Base-by-base conservation (phyloP, 2,113 vertebrate genomes). In the Mesoclemmys tuberculata region DNA sequence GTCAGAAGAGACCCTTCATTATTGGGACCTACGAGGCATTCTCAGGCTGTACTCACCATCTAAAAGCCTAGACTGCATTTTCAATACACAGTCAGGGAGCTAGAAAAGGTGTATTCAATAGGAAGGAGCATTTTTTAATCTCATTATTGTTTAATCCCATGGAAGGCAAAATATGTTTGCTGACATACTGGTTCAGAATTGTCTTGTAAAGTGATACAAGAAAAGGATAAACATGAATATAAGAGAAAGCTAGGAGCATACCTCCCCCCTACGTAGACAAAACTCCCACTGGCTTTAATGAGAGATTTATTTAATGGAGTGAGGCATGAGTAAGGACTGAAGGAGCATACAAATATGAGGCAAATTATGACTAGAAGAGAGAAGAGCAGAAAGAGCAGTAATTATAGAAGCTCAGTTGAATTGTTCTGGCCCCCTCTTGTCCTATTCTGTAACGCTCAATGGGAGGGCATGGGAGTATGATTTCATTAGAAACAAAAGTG, bases 311-410 rank as follows among this genome's bases (percentile, higher is more conserved):
- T 27, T 77, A 41, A 77, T 13, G 44, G 26, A 77, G 24, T 18
- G 10, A 27, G 74, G 44, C 13, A 46, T 16, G 12, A 46, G 52
- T 41, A 49, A 61, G 41, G 51, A 56, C 24, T 49, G 41, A 56
- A 29, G 27, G 21, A 44, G 38, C 56, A 77, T 0, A 0, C 44
- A 46, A 2, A 8, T 51, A n/a, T 13, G 7, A 21, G 2, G 1
- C 19, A n/a, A 31, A 6, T 52, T 80, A 44, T 74, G 74, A 13
- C 35, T 27, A 35, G 31, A 18, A 8, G 0, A 1, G 2, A 5
- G 1, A 5, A 51, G 80, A 29, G 31, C 0, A 77, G 74, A 46
- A 77, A 46, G 44, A 41, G 41, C 41, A 77, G 26, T 26, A 77
- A 46, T 77, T 77, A 77, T 16, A 29, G 24, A 44, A 27, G 41